These are phyloP conservation scores for Melanotaenia maccullochi DNA, from an alignment of 2,797 vertebrate species.

Conservation along the genomic window DNA sequence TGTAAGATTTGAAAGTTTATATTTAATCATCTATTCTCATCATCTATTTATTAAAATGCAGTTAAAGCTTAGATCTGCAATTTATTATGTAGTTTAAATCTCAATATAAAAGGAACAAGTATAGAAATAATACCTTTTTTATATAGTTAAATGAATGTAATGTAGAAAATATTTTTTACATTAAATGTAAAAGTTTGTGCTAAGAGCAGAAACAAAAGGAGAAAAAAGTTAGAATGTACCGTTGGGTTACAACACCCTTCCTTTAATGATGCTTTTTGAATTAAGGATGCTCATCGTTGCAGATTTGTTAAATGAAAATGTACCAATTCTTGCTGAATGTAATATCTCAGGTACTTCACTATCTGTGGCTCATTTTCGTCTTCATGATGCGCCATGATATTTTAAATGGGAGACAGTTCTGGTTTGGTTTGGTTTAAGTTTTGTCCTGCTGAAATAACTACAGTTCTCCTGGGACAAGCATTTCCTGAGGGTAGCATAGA, in stretches of 20 bases:
- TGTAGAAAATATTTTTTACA: not conserved
- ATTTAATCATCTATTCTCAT: not conserved
- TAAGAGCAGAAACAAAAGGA: not conserved
- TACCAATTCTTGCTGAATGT: not conserved
- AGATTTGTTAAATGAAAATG: not conserved
- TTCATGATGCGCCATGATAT: not conserved
- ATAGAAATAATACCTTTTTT: not conserved
- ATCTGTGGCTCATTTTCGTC: not conserved
- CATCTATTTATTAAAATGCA: not conserved
- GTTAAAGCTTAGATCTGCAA: not conserved
- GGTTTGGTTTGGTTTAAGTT: no score
- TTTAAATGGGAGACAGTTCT: not conserved
- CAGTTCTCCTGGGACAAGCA: no score
- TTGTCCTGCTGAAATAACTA: no score
- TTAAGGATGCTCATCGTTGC: not conserved
- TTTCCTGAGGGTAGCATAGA: no score
- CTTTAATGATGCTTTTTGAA: not conserved
- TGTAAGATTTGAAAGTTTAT: slow-evolving; percentile 3
- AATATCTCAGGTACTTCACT: not conserved
- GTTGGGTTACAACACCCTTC: not conserved
- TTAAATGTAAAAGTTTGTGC: not conserved
- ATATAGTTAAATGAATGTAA: not conserved
- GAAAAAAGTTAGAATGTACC: not conserved
- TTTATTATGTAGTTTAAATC: not conserved
- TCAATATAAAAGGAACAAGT: not conserved